A percentile compares a stretch with the other conserved stretches of the same genome.
phyloP scores from a whole-genome alignment of 2,888 invertebrate species.

The Tetranychus piercei region DNA sequence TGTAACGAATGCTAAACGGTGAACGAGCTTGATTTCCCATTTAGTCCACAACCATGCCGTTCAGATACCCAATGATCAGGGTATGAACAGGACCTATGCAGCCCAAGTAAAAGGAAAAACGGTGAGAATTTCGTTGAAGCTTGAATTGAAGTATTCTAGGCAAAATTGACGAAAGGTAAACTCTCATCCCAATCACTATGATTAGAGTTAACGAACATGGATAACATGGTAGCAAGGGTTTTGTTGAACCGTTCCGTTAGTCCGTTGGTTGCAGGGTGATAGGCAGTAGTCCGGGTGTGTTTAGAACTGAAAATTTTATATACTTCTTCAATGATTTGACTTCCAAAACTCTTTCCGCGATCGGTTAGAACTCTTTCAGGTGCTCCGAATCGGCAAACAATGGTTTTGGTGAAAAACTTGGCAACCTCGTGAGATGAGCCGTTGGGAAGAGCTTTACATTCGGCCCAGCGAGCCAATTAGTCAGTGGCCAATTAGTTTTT shows the following conservation, averaged over 20 bases:
- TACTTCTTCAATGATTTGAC: not conserved
- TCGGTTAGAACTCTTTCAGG: not conserved
- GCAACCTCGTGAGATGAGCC: constrained; percentile 22
- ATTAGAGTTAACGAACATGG: constrained; percentile 21
- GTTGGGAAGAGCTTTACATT: constrained; percentile 21
- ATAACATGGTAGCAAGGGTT: constrained; percentile 25
- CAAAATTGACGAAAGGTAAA: constrained; percentile 20
- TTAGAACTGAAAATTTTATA: constrained; percentile 7
- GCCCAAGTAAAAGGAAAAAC: not conserved
- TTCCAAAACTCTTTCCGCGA: not conserved
- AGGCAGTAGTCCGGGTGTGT: constrained; percentile 24
- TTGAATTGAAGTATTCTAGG: not conserved
- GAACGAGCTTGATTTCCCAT: no score
- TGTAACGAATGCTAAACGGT: no score
- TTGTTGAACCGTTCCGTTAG: constrained; percentile 26
- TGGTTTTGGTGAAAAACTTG: constrained; percentile 22
- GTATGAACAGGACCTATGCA: no score
- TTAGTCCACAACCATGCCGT: no score
- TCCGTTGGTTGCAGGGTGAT: constrained; percentile 25
- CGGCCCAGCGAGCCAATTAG: constrained; percentile 23
- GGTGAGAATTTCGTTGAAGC: constrained; percentile 2
- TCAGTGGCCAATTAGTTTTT: constrained; percentile 24
- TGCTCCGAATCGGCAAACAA: constrained; percentile 24
- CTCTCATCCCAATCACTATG: constrained; percentile 25
- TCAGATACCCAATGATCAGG: no score